Base-by-base conservation (phyloP, 2,888 invertebrate species). In the Candidula unifasciata region DNA sequence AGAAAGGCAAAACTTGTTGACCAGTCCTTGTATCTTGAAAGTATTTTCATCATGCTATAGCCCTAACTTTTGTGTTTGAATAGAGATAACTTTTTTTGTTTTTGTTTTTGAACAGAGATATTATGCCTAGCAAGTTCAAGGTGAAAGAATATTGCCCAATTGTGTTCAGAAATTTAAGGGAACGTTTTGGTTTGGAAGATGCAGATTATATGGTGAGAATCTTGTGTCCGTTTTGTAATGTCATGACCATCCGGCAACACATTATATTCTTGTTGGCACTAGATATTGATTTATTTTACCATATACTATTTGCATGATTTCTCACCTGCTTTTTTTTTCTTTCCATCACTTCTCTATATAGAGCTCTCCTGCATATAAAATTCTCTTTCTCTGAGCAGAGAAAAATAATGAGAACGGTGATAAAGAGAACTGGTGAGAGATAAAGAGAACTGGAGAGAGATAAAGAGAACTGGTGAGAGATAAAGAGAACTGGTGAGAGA, bases 121-220 rank as follows among this genome's bases (percentile, higher is more conserved):
- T 98, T 93, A 98, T 99, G 98, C 99, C 99, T 90, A 99, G 98
- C 91, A 99, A 99, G 95, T 99, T 99, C 95, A 99, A 99, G 95
- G 97, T 99, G 89, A 99, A 99, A 95, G 99, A 99, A 94, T 99
- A 98, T 94, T 98, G 97, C 93, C 99, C 99, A 16, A 95, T 99
- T 93, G 99, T 99, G 89, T 99, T 99, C 95, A 96, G 99, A 89
- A 99, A 99, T 95, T 95, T 99, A 85, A 95, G 99, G 79, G 99
- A 99, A 94, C 96, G 99, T 90, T 99, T 99, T 94, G 97, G 98
- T 85, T 97, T 99, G 88, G 98, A 98, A 93, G 99, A 99, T 94
- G 95, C 96, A 87, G 98, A 99, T 94, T 99, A 97, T 94, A 97
- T 98, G 95, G 97, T 97, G 96, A 95, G 96, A 16, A 35, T 27